These are phyloP conservation scores for Phymanthus crucifer DNA, from an alignment of 92 coral and sea anemone genomes.

Conservation along the genomic window DNA sequence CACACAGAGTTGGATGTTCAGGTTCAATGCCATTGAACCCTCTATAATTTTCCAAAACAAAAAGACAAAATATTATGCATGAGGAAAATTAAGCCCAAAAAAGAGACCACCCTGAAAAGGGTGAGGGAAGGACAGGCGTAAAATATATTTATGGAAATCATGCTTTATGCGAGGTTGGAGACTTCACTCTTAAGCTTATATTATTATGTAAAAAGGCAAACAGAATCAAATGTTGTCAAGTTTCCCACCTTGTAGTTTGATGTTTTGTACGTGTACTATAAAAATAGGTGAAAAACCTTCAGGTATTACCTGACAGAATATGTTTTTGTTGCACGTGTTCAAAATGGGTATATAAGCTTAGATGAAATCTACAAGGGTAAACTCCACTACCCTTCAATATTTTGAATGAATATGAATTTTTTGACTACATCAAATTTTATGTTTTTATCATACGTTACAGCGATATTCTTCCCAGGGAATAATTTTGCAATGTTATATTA, in stretches of 20 bases:
- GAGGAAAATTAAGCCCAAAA: background rate
- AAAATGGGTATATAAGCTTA: background rate
- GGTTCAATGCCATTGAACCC: background rate
- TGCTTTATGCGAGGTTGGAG: background rate
- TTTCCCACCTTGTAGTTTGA: slow-evolving; percentile 5
- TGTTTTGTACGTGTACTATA: background rate
- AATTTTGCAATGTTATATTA: background rate
- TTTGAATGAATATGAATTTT: background rate
- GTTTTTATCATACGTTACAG: background rate
- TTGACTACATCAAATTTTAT: background rate
- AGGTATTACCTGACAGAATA: background rate
- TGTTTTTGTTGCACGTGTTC: background rate
- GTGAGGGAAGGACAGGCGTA: background rate
- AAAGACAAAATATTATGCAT: background rate
- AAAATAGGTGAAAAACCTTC: background rate
- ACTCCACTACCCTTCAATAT: background rate
- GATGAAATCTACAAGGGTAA: background rate
- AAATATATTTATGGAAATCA: background rate
- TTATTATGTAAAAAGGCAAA: background rate
- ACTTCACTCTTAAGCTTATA: background rate
- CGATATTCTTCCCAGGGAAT: background rate
- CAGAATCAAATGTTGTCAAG: background rate
- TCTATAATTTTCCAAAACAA: background rate
- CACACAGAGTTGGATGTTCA: background rate
- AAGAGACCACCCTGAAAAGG: background rate